Conservation (phyloP, 2,888 invertebrate genomes). For the Idaea dimidiata region DNA sequence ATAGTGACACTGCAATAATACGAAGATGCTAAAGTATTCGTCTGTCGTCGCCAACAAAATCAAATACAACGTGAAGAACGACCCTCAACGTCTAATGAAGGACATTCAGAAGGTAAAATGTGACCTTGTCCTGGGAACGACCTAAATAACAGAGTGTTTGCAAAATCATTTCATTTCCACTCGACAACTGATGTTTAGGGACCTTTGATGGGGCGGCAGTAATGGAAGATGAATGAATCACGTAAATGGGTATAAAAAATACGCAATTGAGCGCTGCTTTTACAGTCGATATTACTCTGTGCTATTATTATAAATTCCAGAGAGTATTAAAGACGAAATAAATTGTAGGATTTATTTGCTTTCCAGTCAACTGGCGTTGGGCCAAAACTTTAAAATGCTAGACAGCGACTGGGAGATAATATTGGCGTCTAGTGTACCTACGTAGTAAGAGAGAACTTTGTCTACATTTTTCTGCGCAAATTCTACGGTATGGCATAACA, state of each 20-base stretch:
- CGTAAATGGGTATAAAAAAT: background rate
- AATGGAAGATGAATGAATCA: background rate
- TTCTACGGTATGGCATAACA: background rate
- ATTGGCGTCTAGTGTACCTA: background rate
- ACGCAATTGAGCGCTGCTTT: background rate
- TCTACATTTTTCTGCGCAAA: background rate
- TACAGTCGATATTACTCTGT: background rate
- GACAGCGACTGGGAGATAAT: background rate
- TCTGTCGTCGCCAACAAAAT: background rate
- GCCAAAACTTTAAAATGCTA: background rate
- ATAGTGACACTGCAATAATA: constrained; percentile 4
- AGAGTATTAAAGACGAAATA: background rate
- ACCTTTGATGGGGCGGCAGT: background rate
- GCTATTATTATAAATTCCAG: background rate
- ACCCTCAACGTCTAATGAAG: constrained; percentile 9
- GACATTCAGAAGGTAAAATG: constrained; percentile 10
- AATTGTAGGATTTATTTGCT: background rate
- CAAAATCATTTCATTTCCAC: constrained; percentile 7
- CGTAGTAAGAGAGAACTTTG: background rate
- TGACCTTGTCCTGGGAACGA: constrained; percentile 15
- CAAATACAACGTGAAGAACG: background rate
- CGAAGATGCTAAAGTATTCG: constrained; percentile 3
- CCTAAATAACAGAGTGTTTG: constrained; percentile 13
- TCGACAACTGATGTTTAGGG: constrained; percentile 1
- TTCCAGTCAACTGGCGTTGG: background rate